phyloP scores from a whole-genome alignment of 1,140 invertebrate genomes.

The Drosophila sechellia region DNA sequence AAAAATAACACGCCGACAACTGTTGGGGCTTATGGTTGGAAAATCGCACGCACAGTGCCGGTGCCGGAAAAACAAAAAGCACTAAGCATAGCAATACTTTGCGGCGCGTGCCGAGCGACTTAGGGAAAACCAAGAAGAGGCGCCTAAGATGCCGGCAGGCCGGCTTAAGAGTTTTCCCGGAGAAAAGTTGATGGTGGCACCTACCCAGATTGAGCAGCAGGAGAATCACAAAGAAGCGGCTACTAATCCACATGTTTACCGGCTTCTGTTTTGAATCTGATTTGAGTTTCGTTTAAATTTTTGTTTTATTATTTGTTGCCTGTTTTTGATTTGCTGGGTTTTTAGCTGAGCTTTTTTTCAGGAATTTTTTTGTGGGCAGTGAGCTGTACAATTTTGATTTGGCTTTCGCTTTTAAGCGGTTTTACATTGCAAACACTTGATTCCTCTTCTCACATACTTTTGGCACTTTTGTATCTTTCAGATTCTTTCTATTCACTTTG shows the following conservation, averaged over 20 bases:
- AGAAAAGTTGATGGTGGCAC: slow-evolving; percentile 36
- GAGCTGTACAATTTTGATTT: slow-evolving; percentile 45
- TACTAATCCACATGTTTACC: slow-evolving; percentile 81
- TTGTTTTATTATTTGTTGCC: slow-evolving; percentile 14
- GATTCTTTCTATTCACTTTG: slow-evolving; percentile 29
- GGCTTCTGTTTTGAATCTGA: slow-evolving; percentile 72
- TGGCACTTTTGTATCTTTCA: slow-evolving; percentile 63
- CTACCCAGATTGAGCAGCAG: slow-evolving; percentile 78
- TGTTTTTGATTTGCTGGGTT: slow-evolving; percentile 4
- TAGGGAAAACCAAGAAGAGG: slow-evolving; percentile 22
- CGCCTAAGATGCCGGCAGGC: slow-evolving; percentile 49
- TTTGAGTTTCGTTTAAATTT: slow-evolving; percentile 36
- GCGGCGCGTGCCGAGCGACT: slow-evolving; percentile 51
- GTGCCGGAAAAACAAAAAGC: slow-evolving; percentile 36
- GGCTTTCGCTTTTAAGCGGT: slow-evolving; percentile 38
- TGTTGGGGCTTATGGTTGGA: slow-evolving; percentile 60
- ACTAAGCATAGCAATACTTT: slow-evolving; percentile 52
- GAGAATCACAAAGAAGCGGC: slow-evolving; percentile 78
- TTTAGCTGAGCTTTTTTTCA: slow-evolving; percentile 19
- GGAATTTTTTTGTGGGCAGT: slow-evolving; percentile 35
- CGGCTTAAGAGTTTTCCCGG: slow-evolving; percentile 57
- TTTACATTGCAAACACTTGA: slow-evolving; percentile 50
- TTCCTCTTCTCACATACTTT: slow-evolving; percentile 26
- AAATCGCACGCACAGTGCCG: slow-evolving; percentile 31
- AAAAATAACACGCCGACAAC: slow-evolving; percentile 67